phyloP scores from a whole-genome alignment of 2,888 invertebrate species.

The Netelia virgata region DNA sequence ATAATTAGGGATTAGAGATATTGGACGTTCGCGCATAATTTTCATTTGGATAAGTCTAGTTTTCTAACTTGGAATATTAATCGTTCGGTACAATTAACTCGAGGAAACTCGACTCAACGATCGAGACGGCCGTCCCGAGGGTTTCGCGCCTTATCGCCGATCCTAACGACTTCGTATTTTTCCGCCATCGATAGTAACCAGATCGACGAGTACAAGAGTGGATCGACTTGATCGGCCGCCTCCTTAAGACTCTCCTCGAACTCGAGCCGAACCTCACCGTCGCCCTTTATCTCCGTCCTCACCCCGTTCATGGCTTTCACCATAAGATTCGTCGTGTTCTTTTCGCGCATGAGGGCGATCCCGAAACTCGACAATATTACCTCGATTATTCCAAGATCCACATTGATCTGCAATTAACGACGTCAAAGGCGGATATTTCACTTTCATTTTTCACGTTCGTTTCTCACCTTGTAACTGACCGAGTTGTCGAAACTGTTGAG shows the following conservation, averaged over 20 bases:
- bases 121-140: constrained; percentile 40
- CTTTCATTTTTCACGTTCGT: constrained; percentile 11
- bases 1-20: neutral
- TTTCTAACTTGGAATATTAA: no score
- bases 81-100: no score
- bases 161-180: constrained; percentile 72
- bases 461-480: constrained; percentile 72
- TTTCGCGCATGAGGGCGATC: constrained; percentile 71
- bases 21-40: neutral
- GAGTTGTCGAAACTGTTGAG: constrained; percentile 73
- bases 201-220: constrained; percentile 72
- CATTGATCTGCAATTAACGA: constrained; percentile 67
- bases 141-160: constrained; percentile 53
- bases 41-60: no score
- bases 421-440: constrained; percentile 17
- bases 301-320: constrained; percentile 71
- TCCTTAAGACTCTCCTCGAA: constrained; percentile 74
- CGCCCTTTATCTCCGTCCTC: constrained; percentile 70
- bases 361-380: constrained; percentile 74
- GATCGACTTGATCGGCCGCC: constrained; percentile 74
- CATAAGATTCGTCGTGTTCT: constrained; percentile 64
- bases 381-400: constrained; percentile 73
- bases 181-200: constrained; percentile 72
- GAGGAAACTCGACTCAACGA: constrained; percentile 25
- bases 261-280: constrained; percentile 70